Conservation (phyloP, 30 jellyfish, hydroid and myxozoan genomes). For the Haliclystus octoradiatus region DNA sequence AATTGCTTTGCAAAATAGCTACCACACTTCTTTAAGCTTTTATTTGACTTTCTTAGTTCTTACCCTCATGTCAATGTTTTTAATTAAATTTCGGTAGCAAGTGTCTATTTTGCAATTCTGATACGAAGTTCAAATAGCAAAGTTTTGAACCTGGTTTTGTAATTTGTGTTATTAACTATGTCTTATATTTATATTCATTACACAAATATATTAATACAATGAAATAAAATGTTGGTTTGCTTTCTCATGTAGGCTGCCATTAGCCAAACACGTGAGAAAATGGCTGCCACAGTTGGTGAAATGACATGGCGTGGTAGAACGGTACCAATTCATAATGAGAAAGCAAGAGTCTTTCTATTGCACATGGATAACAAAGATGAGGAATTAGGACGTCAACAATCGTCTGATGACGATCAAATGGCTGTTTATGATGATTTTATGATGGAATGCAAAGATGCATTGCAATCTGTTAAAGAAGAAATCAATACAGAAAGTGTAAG, state of each 20-base stretch:
- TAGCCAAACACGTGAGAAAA: constrained; percentile 70
- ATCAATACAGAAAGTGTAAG: constrained; percentile 58
- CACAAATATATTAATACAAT: no score
- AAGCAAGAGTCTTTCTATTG: constrained; percentile 57
- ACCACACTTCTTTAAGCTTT: no score
- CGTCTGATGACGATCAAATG: constrained; percentile 51
- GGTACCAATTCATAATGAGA: constrained; percentile 75
- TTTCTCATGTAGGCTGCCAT: constrained; percentile 62
- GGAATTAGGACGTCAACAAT: constrained; percentile 40
- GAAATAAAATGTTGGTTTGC: background rate
- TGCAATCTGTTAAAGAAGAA: constrained; percentile 77
- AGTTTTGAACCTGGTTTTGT: no score
- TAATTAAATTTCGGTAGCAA: no score
- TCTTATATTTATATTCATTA: no score
- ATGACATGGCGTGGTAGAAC: constrained; percentile 71
- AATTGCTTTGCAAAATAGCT: no score
- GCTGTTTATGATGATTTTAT: constrained; percentile 56
- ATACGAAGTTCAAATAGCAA: no score
- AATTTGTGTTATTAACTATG: no score
- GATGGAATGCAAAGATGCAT: constrained; percentile 89
- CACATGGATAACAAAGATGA: constrained; percentile 45
- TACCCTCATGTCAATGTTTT: no score
- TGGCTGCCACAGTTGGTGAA: constrained; percentile 76
- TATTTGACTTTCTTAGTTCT: no score
- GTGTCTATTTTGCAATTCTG: no score